phyloP scores from a whole-genome alignment of 2,113 vertebrate species.

The Climacteris rufus region DNA sequence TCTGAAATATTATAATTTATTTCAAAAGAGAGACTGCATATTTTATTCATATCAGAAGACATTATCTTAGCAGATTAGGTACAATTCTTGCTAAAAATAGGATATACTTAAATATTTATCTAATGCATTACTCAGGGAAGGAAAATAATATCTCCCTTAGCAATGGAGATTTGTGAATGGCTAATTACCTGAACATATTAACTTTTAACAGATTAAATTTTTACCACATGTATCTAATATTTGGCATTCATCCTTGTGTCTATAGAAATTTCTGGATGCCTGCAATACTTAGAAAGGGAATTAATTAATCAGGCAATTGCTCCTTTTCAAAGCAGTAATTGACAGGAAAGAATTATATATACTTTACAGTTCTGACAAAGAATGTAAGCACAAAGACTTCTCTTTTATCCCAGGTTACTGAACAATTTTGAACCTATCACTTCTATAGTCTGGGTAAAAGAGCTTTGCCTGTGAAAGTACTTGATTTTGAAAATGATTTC shows the following conservation, averaged over 20 bases:
- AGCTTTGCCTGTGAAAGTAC: not conserved
- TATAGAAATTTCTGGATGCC: not conserved
- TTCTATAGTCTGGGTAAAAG: not conserved
- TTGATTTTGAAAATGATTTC: not conserved
- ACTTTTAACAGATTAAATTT: not conserved
- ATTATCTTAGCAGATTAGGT: not conserved
- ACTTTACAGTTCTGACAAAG: not conserved
- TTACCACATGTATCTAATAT: not conserved
- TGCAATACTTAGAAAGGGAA: not conserved
- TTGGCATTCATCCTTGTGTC: not conserved
- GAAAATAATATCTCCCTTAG: not conserved
- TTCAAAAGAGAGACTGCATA: not conserved
- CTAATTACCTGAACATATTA: not conserved
- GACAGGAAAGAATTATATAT: not conserved
- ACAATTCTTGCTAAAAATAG: not conserved
- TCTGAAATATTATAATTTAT: not conserved
- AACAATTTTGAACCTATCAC: not conserved
- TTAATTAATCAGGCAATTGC: not conserved
- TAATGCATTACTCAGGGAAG: not conserved
- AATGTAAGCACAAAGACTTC: not conserved
- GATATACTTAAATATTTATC: constrained; percentile 15
- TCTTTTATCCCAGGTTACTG: not conserved
- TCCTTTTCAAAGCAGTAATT: not conserved
- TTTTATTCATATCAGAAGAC: not conserved
- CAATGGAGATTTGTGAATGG: not conserved